Evolutionary conservation across 2,888 invertebrate species (phyloP), one percentile per base, ranked within the genome.

Genomic region (Acronicta alni): DNA sequence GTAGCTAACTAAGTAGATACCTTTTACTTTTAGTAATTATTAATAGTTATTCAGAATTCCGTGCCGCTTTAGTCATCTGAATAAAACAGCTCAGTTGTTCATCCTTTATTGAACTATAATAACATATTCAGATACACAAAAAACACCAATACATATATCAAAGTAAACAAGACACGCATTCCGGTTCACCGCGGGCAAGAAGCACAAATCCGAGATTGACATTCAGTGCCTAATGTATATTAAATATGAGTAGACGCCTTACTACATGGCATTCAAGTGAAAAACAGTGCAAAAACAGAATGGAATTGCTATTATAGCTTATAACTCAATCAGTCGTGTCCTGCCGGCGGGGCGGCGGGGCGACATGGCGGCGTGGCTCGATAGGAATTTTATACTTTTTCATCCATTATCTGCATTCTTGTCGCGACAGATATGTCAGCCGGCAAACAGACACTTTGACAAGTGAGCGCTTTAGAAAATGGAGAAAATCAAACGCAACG

Each of bases 321-420:
- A 93, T 93, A 93, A 93, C 93, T 93, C 93, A 93, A 93, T 93
- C 92, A 92, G 86, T 81, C 68, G 81, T 62, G 81, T 80, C 75
- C 79, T 84, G 80, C 78, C 79, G 78, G 80, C 84, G 67, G 84
- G 71, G 79, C 35, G 23, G 45, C 23, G 18, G 23, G 39, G 43
- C 12, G 37, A 38, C 44, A 26, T 30, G 57, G 57, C 55, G 60
- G 54, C 47, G 45, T 69, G 80, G 83, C 83, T 76, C 83, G 88
- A 85, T 86, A 86, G 91, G 91, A 90, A 93, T 93, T 91, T 90
- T 88, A 89, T 87, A 91, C 88, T 92, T 92, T 91, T 92, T 90
- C 86, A 88, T 81, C 86, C 86, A 89, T 89, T 88, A 87, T 83
- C 82, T 88, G 87, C 90, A 88, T 89, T 89, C 89, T 82, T 81